phyloP scores from a whole-genome alignment of 2,888 invertebrate genomes.

The Agelastica alni region DNA sequence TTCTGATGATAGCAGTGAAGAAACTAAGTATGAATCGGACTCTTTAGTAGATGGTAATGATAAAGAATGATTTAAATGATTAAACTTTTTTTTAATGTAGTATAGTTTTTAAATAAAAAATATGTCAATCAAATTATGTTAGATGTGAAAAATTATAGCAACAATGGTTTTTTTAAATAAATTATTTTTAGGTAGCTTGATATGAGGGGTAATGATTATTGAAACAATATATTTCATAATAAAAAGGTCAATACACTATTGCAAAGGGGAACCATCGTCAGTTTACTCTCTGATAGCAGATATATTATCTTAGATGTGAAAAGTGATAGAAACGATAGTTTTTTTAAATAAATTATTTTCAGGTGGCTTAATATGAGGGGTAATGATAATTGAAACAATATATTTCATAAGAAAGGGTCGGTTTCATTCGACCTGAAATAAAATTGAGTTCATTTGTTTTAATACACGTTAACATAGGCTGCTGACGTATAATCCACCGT shows the following conservation, averaged over 20 bases:
- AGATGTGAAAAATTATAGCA: no score
- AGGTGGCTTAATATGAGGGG: background rate
- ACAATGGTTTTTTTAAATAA: background rate
- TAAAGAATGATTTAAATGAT: background rate
- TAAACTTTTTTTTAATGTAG: background rate
- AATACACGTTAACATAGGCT: background rate
- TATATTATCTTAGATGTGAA: no score
- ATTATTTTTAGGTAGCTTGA: background rate
- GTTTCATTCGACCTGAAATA: no score
- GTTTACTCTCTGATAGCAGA: no score
- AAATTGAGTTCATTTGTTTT: background rate
- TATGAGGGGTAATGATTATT: no score
- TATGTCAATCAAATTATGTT: background rate
- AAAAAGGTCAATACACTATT: background rate
- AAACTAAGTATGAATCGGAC: background rate
- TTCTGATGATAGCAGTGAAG: no score
- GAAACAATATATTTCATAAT: no score
- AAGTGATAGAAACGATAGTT: no score
- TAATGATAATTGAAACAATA: background rate
- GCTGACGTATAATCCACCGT: no score
- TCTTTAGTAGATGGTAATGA: background rate
- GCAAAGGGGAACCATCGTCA: no score
- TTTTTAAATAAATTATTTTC: no score
- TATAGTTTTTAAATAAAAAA: background rate
- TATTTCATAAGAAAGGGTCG: background rate